Evolutionary conservation across 2,888 invertebrate species (phyloP).

Genomic region (Zygogramma bicolorata): DNA sequence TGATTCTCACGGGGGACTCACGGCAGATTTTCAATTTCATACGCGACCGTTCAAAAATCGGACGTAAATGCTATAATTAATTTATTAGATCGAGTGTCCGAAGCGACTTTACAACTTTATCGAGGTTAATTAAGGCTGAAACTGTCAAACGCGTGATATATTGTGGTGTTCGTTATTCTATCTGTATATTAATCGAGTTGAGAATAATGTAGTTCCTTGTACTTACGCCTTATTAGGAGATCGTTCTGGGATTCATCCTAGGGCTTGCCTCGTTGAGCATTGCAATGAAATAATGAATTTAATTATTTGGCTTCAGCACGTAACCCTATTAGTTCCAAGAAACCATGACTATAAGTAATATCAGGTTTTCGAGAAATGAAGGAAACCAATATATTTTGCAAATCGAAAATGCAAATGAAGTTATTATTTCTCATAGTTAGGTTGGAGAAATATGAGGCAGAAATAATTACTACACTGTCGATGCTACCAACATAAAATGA

Average conservation of each 20-base stretch:
- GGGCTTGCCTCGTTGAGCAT: constrained; percentile 13
- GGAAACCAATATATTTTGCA: no score
- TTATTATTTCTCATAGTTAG: no score
- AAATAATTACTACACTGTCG: no score
- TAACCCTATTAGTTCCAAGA: not conserved
- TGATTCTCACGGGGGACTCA: constrained; percentile 42
- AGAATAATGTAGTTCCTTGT: constrained; percentile 40
- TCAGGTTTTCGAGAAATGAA: no score
- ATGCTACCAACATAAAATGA: no score
- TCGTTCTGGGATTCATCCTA: constrained; percentile 19
- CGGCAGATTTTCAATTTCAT: constrained; percentile 43
- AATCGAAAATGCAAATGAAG: no score
- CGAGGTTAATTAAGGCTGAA: constrained; percentile 47
- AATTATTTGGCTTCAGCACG: constrained; percentile 4
- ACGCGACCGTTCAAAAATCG: constrained; percentile 40
- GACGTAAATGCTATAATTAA: constrained; percentile 45
- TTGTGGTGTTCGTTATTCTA: constrained; percentile 42
- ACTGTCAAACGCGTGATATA: constrained; percentile 50
- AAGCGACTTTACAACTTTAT: constrained; percentile 48
- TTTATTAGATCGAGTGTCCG: constrained; percentile 40
- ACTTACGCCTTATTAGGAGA: constrained; percentile 37
- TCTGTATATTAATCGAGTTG: constrained; percentile 40
- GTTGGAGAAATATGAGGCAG: no score
- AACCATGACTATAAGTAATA: not conserved
- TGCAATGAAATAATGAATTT: constrained; percentile 12